A percentile compares a stretch with the other conserved stretches of the same genome.
Evolutionary conservation across 2,113 vertebrate species (phyloP).

Genomic region (Psammodynastes pulverulentus): DNA sequence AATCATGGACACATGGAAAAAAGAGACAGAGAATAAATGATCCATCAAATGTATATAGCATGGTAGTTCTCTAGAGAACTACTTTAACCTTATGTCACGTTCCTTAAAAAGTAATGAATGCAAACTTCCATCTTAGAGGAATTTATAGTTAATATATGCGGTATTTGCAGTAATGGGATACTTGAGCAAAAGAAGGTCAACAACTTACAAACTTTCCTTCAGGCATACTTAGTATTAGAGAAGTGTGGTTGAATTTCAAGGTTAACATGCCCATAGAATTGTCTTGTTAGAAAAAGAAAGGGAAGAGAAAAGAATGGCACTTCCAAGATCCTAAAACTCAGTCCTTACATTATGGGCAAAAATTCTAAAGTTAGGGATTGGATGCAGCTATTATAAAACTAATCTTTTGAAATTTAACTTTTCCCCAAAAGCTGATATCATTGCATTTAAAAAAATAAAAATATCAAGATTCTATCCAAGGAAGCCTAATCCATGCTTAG

Average conservation of each 20-base stretch:
- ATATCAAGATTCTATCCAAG: not conserved
- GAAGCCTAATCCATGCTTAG: not conserved
- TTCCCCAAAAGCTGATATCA: not conserved
- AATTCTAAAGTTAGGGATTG: not conserved
- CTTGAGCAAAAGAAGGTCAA: slow-evolving; percentile 37
- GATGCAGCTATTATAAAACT: not conserved
- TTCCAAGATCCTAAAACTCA: not conserved
- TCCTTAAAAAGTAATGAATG: slow-evolving; percentile 17
- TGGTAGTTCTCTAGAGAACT: slow-evolving; percentile 48
- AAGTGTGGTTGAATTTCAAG: slow-evolving; percentile 44
- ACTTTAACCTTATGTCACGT: slow-evolving; percentile 21
- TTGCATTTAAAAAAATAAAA: accelerated
- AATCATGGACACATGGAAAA: slow-evolving; percentile 28
- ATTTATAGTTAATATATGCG: slow-evolving; percentile 30
- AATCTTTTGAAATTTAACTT: not conserved
- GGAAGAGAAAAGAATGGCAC: not conserved
- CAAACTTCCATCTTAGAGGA: slow-evolving; percentile 22
- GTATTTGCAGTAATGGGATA: not conserved
- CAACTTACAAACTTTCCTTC: slow-evolving; percentile 3
- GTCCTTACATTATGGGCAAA: not conserved
- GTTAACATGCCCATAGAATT: not conserved
- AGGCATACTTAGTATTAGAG: slow-evolving; percentile 1
- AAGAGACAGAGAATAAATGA: slow-evolving; percentile 41
- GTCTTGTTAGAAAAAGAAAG: not conserved
- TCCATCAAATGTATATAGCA: slow-evolving; percentile 41